Conservation (phyloP, 2,113 vertebrate genomes). For the Irena cyanogastra region DNA sequence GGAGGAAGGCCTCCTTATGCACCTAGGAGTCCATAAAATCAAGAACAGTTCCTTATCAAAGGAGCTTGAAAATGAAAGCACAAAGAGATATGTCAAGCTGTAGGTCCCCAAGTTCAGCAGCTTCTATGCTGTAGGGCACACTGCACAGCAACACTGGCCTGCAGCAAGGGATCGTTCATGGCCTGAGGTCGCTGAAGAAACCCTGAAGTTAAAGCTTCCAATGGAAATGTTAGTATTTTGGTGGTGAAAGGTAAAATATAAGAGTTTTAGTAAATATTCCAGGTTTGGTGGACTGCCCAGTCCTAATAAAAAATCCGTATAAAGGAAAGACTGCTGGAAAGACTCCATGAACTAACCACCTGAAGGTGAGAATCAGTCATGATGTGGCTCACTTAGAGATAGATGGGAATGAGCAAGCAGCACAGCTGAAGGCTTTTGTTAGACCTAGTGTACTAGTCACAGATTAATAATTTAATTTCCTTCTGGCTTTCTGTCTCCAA, state of each 20-base stretch:
- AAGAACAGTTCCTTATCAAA: background rate
- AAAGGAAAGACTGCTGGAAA: background rate
- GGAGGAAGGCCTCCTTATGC: background rate
- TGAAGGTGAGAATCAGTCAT: background rate
- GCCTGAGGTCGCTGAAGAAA: background rate
- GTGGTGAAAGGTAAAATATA: background rate
- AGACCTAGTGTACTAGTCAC: background rate
- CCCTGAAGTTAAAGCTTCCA: background rate
- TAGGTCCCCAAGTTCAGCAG: background rate
- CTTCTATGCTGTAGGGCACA: background rate
- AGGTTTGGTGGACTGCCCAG: background rate
- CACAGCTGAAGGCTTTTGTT: background rate
- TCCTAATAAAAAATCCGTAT: background rate
- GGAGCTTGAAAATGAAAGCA: background rate
- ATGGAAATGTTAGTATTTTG: background rate
- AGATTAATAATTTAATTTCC: constrained; percentile 38
- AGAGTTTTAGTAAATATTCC: background rate
- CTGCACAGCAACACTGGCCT: background rate
- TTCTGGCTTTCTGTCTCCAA: background rate
- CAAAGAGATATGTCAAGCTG: background rate
- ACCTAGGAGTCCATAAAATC: background rate
- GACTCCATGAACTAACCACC: background rate
- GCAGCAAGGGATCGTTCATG: background rate
- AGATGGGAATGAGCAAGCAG: background rate
- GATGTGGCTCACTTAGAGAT: background rate